Evolutionary conservation across 2,888 invertebrate species (phyloP), one percentile per base, ranked within the genome.

Genomic region (Hemicrepidius hirtus): DNA sequence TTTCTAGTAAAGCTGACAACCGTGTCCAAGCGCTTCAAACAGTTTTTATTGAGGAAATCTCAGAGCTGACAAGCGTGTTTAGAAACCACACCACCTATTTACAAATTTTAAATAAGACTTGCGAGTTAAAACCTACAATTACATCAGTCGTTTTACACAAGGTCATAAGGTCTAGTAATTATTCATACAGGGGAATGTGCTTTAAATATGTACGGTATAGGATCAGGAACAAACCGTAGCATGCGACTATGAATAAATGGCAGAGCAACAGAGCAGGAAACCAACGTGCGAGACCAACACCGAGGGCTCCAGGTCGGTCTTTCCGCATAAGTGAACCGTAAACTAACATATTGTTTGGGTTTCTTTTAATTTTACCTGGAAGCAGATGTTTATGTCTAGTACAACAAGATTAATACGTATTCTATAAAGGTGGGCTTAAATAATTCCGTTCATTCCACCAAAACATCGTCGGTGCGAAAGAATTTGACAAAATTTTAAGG

Each of bases 321-420:
- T 53, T 53, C 53, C n/a, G 53, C 28, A 28, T 53, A 53, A 16
- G 24, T 53, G 53, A 53, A 53, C 53, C 53, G 53, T 53, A 53
- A 53, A 53, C 10, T 32, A 53, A 53, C 53, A 53, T 21, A 53
- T 32, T 53, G 53, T 53, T 13, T 21, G 16, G 21, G 24, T 24
- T 53, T 53, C 32, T 32, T 40, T 49, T 53, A 16, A 53, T 16
- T 53, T 24, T 53, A 53, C 53, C 53, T 53, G 53, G 53, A n/a
- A 53, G 21, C 53, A 53, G 53, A 53, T 53, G 53, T 24, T 53
- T 7, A 16, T 16, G 5, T 32, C 13, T 2, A 12, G 9, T 46
- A 16, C 1, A 7, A 46, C 46, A 46, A 46, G 18, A 46, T 46
- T 16, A 46, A 46, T 20, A 2, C 1, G 10, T 5, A 9, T 9